Percentiles rank a stretch among this genome's conserved stretches.
These are phyloP conservation scores for Peromyscus attwateri DNA, from an alignment of 2,797 vertebrate genomes.

Conservation along the genomic window DNA sequence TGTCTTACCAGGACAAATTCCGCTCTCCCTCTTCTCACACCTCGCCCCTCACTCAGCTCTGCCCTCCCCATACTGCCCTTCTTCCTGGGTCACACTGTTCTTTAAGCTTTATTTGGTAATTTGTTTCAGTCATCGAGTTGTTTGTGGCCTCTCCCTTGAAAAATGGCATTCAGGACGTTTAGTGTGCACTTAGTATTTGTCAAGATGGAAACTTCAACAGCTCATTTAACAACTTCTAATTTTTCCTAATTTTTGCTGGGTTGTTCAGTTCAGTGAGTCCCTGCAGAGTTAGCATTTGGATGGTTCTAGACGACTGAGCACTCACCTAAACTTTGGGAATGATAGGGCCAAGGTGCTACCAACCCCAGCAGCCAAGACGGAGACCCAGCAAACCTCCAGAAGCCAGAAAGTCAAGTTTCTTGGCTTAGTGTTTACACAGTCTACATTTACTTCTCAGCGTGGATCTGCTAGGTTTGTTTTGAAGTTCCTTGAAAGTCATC, in stretches of 20 bases:
- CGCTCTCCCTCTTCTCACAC: background rate
- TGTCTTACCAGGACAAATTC: background rate
- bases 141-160: background rate
- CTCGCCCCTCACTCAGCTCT: background rate
- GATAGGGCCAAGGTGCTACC: background rate
- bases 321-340: background rate
- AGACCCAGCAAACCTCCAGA: background rate
- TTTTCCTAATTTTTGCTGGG: background rate
- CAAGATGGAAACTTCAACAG: background rate
- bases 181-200: background rate
- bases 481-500: conserved; percentile 12
- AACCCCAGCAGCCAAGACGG: background rate
- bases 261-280: background rate
- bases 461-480: background rate
- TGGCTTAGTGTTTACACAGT: background rate
- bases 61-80: background rate
- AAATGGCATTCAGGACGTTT: background rate
- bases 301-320: background rate
- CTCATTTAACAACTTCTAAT: background rate
- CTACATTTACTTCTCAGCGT: background rate
- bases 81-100: background rate
- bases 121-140: background rate
- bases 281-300: background rate
- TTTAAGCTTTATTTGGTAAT: background rate
- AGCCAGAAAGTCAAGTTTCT: background rate